Evolutionary conservation across 1,140 invertebrate genomes (phyloP), one percentile per base, ranked within the genome.

Genomic region (Caenorhabditis elegans): DNA sequence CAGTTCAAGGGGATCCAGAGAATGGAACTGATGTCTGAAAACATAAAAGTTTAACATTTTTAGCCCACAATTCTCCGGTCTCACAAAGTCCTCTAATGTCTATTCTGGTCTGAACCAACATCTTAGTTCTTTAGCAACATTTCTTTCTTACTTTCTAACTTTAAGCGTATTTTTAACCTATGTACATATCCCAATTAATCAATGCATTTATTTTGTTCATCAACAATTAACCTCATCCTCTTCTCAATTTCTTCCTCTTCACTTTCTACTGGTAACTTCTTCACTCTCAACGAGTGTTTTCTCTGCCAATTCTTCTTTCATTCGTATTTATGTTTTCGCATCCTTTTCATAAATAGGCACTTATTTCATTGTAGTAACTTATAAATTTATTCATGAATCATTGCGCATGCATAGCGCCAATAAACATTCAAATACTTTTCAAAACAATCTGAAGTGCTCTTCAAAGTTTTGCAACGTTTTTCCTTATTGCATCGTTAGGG

Each of bases 1-100:
- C 78, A 13, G 78, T 47, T 17, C 78, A 79, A 53, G 78, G 78
- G 60, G 51, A 53, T 53, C 78, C 48, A 51, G 78, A 79, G 10
- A 65, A 65, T 36, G 78, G 49, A 36, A 79, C 78, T 47, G 78
- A 79, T 19, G 78, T 79, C 19, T 79, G 60, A 60, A 43, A 8
- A 43, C 6, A 8, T 43, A 5, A 15, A 43, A 43, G 5, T 43
- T n/a, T n/a, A n/a, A n/a, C n/a, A n/a, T n/a, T n/a, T n/a, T n/a
- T n/a, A n/a, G n/a, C 39, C 39, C 39, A 15, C 15, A 8, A 43
- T 43, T 28, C 28, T 65, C 55, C 55, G 55, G 55, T 65, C 55
- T 65, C 55, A 65, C 28, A 17, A 26, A 65, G 31, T 28, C 55
- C 55, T 65, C 31, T 17, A 65, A 65, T 34, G 55, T 65, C 28